A percentile compares a stretch with the other conserved stretches of the same genome.
phyloP scores from a whole-genome alignment of 2,888 invertebrate species.

The Kryphioiulus occultus region DNA sequence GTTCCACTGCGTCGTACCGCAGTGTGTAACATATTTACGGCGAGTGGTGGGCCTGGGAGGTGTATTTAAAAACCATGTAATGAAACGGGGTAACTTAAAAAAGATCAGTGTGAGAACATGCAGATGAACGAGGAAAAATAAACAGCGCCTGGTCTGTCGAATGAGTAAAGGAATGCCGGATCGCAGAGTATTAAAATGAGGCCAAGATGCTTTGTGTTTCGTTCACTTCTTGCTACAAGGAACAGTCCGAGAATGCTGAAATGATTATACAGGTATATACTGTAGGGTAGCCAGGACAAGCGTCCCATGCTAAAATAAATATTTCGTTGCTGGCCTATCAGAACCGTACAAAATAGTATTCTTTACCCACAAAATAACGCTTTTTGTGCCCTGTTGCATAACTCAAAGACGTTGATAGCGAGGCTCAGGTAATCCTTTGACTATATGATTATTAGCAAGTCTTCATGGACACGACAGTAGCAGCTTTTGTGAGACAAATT shows the following conservation, averaged over 20 bases:
- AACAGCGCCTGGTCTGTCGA: neutral
- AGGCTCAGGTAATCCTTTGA: neutral
- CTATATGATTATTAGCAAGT: neutral
- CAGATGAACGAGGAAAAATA: neutral
- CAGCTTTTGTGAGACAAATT: neutral
- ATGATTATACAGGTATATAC: too few relatives aligned
- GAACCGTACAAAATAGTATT: neutral
- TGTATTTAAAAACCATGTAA: neutral
- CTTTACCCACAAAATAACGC: neutral
- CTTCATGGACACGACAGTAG: neutral
- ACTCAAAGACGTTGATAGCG: neutral
- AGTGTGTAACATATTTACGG: neutral
- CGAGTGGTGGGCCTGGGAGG: neutral
- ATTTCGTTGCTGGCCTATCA: neutral
- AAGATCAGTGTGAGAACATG: neutral
- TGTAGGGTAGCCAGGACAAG: too few relatives aligned
- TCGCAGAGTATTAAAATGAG: neutral
- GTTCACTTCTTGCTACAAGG: neutral
- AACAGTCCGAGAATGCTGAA: too few relatives aligned
- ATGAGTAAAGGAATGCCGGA: neutral
- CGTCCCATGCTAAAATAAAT: neutral
- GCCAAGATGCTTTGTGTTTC: neutral
- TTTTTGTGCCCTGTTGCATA: neutral
- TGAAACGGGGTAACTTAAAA: neutral
- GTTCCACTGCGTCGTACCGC: neutral